Evolutionary conservation across 2,888 invertebrate species (phyloP), one percentile per base, ranked within the genome.

Genomic region (Invenusta paracnida): DNA sequence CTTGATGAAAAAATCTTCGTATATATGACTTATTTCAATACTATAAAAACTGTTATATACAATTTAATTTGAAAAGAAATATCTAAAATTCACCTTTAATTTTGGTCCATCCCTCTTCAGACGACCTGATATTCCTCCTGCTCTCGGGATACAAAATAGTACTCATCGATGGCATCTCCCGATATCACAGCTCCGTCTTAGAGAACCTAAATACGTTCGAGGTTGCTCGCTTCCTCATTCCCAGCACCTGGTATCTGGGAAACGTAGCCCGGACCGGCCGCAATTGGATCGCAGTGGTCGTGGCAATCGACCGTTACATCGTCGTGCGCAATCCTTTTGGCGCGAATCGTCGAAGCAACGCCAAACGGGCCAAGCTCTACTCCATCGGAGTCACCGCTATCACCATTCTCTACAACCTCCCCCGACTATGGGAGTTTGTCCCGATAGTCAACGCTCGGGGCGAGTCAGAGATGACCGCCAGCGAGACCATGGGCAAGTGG

Each of bases 271-370:
- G 85, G 0, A 48, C 30, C 28, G 85, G 84, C 28, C 85, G 85
- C 17, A 85, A 85, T n/a, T 85, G 85, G 85, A 86, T 85, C n/a
- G 84, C 84, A 2, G 84, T 85, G 29, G 84, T 85, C 17, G 85
- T 85, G 0, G 85, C 85, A 23, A 30, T 85, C 13, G 85, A 85
- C 66, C 25, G 85, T 2, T 85, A 48, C 31, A 31, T 85, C 0
- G 85, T 85, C 25, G 85, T 85, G 17, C 84, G 83, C n/a, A 85
- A 85, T 85, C 85, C 85, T 0, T 85, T 85, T 31, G n/a, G n/a
- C 11, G 82, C 86, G 23, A 30, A 67, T 11, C 85, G 48, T 0
- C 29, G 85, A n/a, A 85, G 85, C 28, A 85, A 30, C 11, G 29
- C 85, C 17, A 5, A 11, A n/a, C 30, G 85, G 67, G 82, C 85